Conservation (phyloP, 2,797 vertebrate genomes). For the Amazona finschi region DNA sequence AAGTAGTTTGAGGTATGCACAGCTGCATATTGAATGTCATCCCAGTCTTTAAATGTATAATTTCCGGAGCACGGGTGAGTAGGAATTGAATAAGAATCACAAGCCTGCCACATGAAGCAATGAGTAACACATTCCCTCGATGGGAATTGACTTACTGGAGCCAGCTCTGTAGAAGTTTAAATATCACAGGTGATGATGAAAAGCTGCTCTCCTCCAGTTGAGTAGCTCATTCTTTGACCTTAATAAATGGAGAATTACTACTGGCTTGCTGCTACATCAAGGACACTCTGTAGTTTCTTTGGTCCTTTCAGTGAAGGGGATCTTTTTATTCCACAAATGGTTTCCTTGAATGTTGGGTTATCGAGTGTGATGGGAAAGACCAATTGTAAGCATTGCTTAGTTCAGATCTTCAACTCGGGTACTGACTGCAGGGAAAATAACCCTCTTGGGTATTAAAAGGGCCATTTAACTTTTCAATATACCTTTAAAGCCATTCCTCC, state of each 20-base stretch:
- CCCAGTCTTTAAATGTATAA: neutral
- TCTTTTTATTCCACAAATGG: neutral
- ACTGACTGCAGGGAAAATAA: neutral
- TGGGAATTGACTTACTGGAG: neutral
- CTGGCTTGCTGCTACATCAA: neutral
- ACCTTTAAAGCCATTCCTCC: neutral
- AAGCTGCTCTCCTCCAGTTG: neutral
- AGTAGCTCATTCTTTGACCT: neutral
- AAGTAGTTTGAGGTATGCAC: neutral
- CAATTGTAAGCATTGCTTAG: neutral
- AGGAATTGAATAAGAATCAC: neutral
- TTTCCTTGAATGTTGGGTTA: neutral
- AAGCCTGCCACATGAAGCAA: neutral
- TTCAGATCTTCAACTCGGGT: neutral
- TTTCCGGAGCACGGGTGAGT: neutral
- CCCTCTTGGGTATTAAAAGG: neutral
- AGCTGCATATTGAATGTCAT: neutral
- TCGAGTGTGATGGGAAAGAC: neutral
- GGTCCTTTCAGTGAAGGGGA: neutral
- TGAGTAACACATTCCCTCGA: neutral
- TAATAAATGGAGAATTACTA: neutral
- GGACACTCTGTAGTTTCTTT: neutral
- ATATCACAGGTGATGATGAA: neutral
- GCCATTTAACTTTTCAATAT: neutral
- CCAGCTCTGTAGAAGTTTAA: neutral